phyloP scores from a whole-genome alignment of 1,140 invertebrate genomes.

The Acromyrmex heyeri region DNA sequence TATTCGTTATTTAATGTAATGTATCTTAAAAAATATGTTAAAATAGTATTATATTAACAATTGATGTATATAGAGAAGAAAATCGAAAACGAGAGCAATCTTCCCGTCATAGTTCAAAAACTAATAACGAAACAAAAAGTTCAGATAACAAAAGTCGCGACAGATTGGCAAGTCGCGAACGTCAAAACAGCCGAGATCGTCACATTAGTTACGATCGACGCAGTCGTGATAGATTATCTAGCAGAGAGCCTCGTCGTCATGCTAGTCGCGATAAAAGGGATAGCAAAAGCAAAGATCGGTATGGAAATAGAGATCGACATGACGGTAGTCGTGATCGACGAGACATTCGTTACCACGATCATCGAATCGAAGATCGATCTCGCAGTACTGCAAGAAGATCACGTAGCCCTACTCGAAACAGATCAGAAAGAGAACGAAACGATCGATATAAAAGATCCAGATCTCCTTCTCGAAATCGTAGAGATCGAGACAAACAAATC shows the following conservation, averaged over 20 bases:
- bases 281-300: conserved; percentile 77
- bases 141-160: conserved; percentile 70
- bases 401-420: conserved; percentile 80
- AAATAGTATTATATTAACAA: background rate
- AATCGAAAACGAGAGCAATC: conserved; percentile 80
- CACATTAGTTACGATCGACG: conserved; percentile 69
- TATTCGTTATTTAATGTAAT: conserved; percentile 9
- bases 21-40: background rate
- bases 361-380: conserved; percentile 77
- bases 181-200: conserved; percentile 72
- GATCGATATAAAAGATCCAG: conserved; percentile 81
- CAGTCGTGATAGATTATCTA: conserved; percentile 74
- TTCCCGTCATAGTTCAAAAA: conserved; percentile 74
- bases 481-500: conserved; percentile 79
- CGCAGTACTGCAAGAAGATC: conserved; percentile 77
- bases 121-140: conserved; percentile 61
- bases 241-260: conserved; percentile 72
- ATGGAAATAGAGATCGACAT: conserved; percentile 70
- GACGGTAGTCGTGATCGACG: conserved; percentile 77
- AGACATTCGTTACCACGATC: conserved; percentile 78
- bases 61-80: conserved; percentile 79
- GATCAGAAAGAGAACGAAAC: conserved; percentile 78
- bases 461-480: conserved; percentile 80
- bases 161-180: conserved; percentile 72
- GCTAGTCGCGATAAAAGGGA: conserved; percentile 79